phyloP scores from a whole-genome alignment of 2,113 vertebrate genomes.

The Hemibagrus wyckioides region DNA sequence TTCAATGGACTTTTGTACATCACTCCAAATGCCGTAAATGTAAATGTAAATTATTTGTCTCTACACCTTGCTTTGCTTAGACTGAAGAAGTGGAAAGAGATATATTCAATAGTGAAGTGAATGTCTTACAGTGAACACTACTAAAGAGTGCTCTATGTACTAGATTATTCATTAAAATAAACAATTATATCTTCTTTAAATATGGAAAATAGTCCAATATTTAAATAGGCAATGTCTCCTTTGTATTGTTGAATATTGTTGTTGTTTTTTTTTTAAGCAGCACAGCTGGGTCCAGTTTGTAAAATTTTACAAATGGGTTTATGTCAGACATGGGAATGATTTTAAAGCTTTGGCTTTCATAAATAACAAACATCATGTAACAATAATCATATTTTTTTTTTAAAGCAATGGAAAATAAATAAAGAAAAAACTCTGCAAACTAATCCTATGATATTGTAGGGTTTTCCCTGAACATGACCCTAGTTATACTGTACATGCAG shows the following conservation, averaged over 20 bases:
- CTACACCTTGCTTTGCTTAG: not conserved
- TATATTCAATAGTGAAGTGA: not conserved
- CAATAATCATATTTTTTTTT: not conserved
- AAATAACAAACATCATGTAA: not conserved
- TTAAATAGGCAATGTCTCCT: not conserved
- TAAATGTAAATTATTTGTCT: too few species aligned
- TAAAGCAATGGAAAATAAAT: not conserved
- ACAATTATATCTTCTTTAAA: not conserved
- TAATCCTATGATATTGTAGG: not conserved
- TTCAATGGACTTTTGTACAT: too few species aligned
- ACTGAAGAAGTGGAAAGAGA: constrained; percentile 10
- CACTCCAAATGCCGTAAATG: too few species aligned
- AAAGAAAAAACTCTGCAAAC: not conserved
- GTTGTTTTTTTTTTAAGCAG: not conserved
- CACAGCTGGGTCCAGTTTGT: not conserved
- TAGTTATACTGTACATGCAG: not conserved
- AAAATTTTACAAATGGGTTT: not conserved
- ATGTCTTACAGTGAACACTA: not conserved
- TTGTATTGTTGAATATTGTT: not conserved
- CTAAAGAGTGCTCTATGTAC: not conserved
- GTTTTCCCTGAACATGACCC: not conserved
- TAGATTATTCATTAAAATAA: not conserved
- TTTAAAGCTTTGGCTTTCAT: not conserved
- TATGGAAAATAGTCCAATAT: not conserved
- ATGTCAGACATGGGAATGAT: not conserved